Base-by-base conservation (phyloP, 1,140 invertebrate species). In the Aethina tumida region DNA sequence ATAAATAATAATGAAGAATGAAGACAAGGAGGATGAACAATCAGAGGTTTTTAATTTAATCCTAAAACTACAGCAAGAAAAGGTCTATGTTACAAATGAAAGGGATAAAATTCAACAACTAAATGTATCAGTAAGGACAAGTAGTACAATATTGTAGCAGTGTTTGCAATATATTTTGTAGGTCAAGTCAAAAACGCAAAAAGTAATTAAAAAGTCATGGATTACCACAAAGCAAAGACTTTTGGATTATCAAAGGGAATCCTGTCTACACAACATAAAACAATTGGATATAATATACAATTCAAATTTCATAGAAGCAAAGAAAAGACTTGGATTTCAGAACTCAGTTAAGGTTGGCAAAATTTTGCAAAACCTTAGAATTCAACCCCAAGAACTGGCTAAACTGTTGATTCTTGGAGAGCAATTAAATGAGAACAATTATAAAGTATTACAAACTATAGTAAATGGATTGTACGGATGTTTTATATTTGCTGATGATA, bases 181-280 rank as follows among this genome's bases (percentile, higher is more conserved):
- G n/a, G n/a, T n/a, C n/a, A n/a, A n/a, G n/a, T n/a, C n/a, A 30
- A 38, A 43, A 36, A 42, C 39, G 12, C 35, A 47, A 33, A 32
- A 38, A 9, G 39, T 42, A 35, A 44, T 47, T 27, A 40, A 41
- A 38, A 37, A 37, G n/a, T 25, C 89, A 17, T 96, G 90, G 87
- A 77, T 94, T 35, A 85, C 83, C 26, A 78, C 84, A 2, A 85
- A 92, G 59, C 88, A 96, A 60, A 74, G 86, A 44, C 70, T 84
- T 50, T 75, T 96, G 39, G 78, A 93, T 29, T 68, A 83, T 10
- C 76, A 81, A 5, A 69, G 75, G 41, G 83, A 87, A 53, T 75
- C 75, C 20, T 75, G 81, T 19, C 79, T 82, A 33, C 68, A 73
- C 19, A 88, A 81, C 54, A 88, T 84, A 57, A 75, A 79, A 39